A percentile compares a stretch with the other conserved stretches of the same genome.
Evolutionary conservation across 2,888 invertebrate genomes (phyloP).

Genomic region (Nebria salina): DNA sequence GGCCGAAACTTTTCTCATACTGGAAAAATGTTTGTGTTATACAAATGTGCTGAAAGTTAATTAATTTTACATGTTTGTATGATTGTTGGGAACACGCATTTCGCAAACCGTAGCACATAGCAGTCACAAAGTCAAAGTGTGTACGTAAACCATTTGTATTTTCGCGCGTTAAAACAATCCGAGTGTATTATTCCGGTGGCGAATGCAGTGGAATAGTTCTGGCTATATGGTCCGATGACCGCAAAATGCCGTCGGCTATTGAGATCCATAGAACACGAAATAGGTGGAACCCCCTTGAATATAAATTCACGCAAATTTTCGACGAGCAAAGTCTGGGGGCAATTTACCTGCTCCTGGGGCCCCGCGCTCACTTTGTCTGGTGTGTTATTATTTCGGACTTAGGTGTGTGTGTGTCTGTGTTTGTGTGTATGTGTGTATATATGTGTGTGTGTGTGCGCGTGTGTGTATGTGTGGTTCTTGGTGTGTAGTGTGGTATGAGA

Average conservation of each 20-base stretch:
- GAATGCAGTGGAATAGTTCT: conserved; percentile 20
- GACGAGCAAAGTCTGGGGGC: conserved; percentile 48
- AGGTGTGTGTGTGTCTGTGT: too few species aligned
- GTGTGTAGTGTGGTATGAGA: neutral
- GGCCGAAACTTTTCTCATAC: too few species aligned
- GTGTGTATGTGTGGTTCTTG: neutral
- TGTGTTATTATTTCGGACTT: conserved; percentile 25
- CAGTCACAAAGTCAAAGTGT: too few species aligned
- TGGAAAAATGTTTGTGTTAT: too few species aligned
- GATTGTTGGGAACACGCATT: too few species aligned
- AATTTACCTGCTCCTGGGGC: conserved; percentile 48
- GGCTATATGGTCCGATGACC: conserved; percentile 36
- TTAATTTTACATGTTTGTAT: too few species aligned
- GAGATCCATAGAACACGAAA: conserved; percentile 55
- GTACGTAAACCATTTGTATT: neutral
- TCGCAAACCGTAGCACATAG: too few species aligned
- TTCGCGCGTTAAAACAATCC: neutral
- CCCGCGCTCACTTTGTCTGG: conserved; percentile 6
- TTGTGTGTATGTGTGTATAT: too few species aligned
- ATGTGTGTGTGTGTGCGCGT: too few species aligned
- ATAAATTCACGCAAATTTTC: conserved; percentile 56
- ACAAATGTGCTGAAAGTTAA: too few species aligned
- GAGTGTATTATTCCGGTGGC: neutral
- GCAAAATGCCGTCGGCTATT: conserved; percentile 50
- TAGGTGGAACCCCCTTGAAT: conserved; percentile 54